Evolutionary conservation across 2,113 vertebrate genomes (phyloP), one percentile per base, ranked within the genome.

Genomic region (Nansenia antarctica): DNA sequence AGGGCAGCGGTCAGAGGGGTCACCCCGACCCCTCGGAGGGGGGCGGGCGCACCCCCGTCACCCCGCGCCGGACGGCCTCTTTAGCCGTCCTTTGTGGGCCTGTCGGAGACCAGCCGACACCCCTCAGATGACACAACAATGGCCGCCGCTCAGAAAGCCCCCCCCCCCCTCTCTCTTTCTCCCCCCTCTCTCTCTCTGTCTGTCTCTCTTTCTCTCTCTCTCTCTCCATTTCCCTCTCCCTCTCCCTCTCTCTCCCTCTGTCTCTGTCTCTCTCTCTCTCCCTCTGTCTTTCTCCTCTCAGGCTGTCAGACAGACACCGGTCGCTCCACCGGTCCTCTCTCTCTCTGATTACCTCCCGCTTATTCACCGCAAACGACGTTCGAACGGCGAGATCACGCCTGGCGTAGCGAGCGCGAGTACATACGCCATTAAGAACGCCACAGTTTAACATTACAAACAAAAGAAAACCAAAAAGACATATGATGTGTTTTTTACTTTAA

Each of bases 1-100:
- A 91, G 94, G 87, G 84, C 94, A 85, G 58, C 85, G 92, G 92
- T 94, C 90, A 95, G 92, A 93, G 94, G 93, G 94, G 93, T 96
- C 92, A 94, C 81, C 76, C 70, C 29, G 91, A 93, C 93, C 91
- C 93, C 81, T 77, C 73, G 69, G 84, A 84, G 81, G 71, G 89
- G 91, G 93, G 91, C 88, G 82, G 91, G 84, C 78, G 86, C 88
- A 90, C 89, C 89, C 90, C 92, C 77, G 80, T 85, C 80, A 92
- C 92, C 88, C 89, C 30, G 86, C 69, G 74, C 84, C 85, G 82
- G 87, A 91, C 76, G 70, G n/a, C n/a, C 91, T 93, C 93, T 92
- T 94, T 93, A 96, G 91, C 79, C 79, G 84, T 93, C 89, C 89
- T 92, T 93, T 93, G 92, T 92, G 73, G 69, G 86, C 74, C 84